Conservation (phyloP, 64 coral and sea anemone genomes). For the Astreopora myriophthalma region DNA sequence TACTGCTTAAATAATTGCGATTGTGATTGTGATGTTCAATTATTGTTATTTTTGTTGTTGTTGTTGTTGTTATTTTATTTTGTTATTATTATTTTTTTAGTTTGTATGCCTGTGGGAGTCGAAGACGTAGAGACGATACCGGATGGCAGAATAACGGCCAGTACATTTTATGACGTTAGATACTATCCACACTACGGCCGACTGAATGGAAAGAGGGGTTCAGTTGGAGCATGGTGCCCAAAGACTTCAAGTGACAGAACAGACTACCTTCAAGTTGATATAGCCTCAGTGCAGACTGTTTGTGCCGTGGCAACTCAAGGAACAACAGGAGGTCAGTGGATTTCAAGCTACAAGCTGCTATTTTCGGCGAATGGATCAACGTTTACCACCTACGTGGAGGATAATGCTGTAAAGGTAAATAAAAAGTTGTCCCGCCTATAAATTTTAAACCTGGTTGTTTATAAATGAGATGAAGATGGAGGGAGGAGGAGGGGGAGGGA, state of each 20-base stretch:
- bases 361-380: not conserved
- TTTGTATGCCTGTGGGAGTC: not conserved
- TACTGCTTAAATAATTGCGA: too few species aligned
- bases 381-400: conserved; percentile 16
- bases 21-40: too few species aligned
- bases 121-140: not conserved
- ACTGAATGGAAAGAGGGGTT: not conserved
- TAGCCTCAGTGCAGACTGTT: not conserved
- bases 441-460: too few species aligned
- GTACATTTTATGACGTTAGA: not conserved
- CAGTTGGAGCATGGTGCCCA: not conserved
- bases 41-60: too few species aligned
- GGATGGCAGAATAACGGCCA: not conserved
- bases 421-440: too few species aligned
- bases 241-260: not conserved
- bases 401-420: conserved; percentile 33
- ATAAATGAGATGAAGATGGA: too few species aligned
- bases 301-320: conserved; percentile 62
- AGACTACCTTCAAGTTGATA: conserved; percentile 54
- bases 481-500: too few species aligned
- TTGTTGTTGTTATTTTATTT: too few species aligned
- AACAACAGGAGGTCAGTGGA: not conserved
- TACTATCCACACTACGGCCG: not conserved
- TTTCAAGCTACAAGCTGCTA: conserved; percentile 24
- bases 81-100: not conserved